Evolutionary conservation across 2,113 vertebrate genomes (phyloP).

Genomic region (Rhegmatorhina hoffmannsi): DNA sequence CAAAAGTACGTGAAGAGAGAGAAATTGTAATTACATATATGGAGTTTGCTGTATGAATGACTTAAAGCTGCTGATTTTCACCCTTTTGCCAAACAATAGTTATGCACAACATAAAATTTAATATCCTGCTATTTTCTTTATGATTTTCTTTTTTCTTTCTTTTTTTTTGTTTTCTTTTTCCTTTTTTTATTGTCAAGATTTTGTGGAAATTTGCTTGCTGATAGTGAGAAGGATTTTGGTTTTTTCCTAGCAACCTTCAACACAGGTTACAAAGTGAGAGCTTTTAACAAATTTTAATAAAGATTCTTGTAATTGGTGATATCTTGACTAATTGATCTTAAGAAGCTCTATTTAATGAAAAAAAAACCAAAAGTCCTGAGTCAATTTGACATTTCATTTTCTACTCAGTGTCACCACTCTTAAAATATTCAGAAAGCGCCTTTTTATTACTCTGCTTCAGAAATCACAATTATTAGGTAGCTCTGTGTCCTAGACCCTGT

Average conservation of each 20-base stretch:
- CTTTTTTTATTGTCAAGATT: not conserved
- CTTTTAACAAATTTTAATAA: constrained; percentile 2
- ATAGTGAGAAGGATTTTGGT: not conserved
- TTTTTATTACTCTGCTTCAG: not conserved
- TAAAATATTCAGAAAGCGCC: not conserved
- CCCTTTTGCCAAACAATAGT: not conserved
- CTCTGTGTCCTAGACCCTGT: not conserved
- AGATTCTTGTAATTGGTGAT: not conserved
- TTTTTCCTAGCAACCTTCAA: not conserved
- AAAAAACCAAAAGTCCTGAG: not conserved
- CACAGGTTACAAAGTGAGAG: not conserved
- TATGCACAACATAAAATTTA: not conserved
- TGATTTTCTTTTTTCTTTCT: no score
- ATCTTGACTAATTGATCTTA: not conserved
- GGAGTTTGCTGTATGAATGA: not conserved
- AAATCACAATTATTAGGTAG: not conserved
- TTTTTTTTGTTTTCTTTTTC: no score
- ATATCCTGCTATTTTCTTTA: not conserved
- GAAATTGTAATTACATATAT: not conserved
- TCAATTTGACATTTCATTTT: constrained; percentile 20
- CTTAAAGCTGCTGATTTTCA: not conserved
- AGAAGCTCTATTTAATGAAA: not conserved
- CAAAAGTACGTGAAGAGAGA: not conserved
- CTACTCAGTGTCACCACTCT: not conserved
- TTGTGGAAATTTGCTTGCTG: not conserved